phyloP scores from a whole-genome alignment of 2,888 invertebrate genomes.

The Diaphora mendica region DNA sequence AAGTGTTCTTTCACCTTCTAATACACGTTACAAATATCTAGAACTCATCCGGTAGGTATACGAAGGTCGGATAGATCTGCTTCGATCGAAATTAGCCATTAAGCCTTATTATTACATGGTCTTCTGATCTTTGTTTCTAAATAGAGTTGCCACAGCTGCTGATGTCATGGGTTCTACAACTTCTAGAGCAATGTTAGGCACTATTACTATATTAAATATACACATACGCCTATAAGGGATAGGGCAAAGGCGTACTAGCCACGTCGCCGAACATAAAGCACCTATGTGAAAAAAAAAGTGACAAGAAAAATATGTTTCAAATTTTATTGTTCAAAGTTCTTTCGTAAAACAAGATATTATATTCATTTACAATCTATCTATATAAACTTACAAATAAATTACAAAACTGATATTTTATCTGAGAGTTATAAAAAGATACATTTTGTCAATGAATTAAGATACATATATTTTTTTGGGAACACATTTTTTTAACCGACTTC shows the following conservation, averaged over 20 bases:
- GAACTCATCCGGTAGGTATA: too few relatives aligned
- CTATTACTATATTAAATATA: too few relatives aligned
- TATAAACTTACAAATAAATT: constrained; percentile 50
- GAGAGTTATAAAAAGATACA: constrained; percentile 12
- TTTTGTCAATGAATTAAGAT: neutral
- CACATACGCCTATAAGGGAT: too few relatives aligned
- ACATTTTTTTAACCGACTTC: too few relatives aligned
- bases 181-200: neutral
- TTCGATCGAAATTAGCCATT: neutral
- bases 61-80: neutral
- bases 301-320: constrained; percentile 23
- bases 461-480: neutral
- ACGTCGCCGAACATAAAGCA: neutral
- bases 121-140: too few relatives aligned
- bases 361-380: constrained; percentile 51
- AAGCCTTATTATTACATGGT: too few relatives aligned
- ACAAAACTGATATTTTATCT: constrained; percentile 28
- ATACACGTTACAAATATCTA: too few relatives aligned
- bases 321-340: constrained; percentile 47
- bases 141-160: too few relatives aligned
- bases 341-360: constrained; percentile 45
- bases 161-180: too few relatives aligned
- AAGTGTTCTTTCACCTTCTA: too few relatives aligned
- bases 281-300: constrained; percentile 9
- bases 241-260: too few relatives aligned